Evolutionary conservation across 2,888 invertebrate genomes (phyloP), one percentile per base, ranked within the genome.

Genomic region (Incurvaria masculella): DNA sequence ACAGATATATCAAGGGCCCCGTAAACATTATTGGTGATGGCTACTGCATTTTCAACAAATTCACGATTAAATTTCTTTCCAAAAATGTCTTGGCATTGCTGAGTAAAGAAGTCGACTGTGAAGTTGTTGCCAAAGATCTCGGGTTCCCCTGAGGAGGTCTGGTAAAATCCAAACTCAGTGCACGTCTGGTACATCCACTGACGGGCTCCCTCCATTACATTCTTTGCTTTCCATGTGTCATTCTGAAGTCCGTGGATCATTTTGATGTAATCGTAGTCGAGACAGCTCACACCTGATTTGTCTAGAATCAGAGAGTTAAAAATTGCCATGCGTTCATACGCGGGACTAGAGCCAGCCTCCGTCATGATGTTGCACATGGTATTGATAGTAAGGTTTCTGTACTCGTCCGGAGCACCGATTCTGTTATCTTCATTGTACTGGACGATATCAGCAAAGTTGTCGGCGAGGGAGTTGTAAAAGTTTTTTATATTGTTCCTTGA

Each of bases 161-260:
- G 97, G 69, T 88, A 97, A 69, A 91, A 97, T 21, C 96, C 97
- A 65, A 97, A 97, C 67, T 97, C 97, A 1, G 91, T 93, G 64
- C 97, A 97, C 0, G 96, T 96, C 71, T 97, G 97, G 66, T 94
- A 97, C 50, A 83, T 87, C 97, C 97, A 97, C 60, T 92, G 91
- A 0, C 96, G 87, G 55, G 42, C 52, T 59, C 61, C 66, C 75
- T 88, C 88, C 65, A 85, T 85, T 14, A 86, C 81, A 43, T 71
- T 69, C 53, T 72, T 69, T 8, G 81, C 79, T 11, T 81, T 70
- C 90, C 90, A 94, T 3, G 83, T 80, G 2, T 72, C 68, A 51
- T 89, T 83, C 55, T 82, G 81, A 63, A 92, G 68, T 41, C 85
- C 81, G 1, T 80, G 65, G 27, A 94, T 82, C 85, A 89, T 87